Base-by-base conservation (phyloP, 1,140 invertebrate genomes). In the Orius insidiosus region DNA sequence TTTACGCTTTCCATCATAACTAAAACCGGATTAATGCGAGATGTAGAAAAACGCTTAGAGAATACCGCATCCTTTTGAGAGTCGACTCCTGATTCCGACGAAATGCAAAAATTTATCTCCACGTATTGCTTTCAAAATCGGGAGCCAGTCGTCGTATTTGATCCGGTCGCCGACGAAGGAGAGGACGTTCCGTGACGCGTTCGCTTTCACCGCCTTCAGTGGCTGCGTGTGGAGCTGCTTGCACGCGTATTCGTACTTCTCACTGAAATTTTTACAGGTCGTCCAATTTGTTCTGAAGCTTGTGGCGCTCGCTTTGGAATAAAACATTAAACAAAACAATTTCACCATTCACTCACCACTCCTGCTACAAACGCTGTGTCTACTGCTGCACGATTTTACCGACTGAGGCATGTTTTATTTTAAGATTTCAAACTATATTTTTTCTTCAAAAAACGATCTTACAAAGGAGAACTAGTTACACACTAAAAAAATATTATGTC, bases 141-240 rank as follows among this genome's bases (percentile, higher is more conserved):
- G 75, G n/a, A 61, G 63, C 76, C 77, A 80, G 42, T 80, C 75
- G 32, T 69, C 68, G 48, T 74, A 68, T 55, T 76, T 79, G 11
- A 80, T 67, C 15, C 75, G 66, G 56, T 80, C 78, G 2, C 46
- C 48, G 16, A 46, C 34, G n/a, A 53, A 45, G 30, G 50, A 48
- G 6, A 53, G 19, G 13, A 32, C 18, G 18, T 30, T 30, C 14
- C 31, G n/a, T 18, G 44, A 39, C 5, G 18, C 24, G 5, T 40
- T 31, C 5, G 47, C 32, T 50, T 47, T 50, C n/a, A 53, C 42
- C 13, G 36, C 18, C 14, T 18, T 45, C 33, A 49, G 18, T 15
- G 47, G 47, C 14, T 45, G 41, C 5, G 24, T 15, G 14, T 49
- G n/a, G 14, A 35, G 19, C 14, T 33, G 11, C n/a, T 45, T 44